These are phyloP conservation scores for Aplocera efformata DNA, from an alignment of 2,888 invertebrate genomes.

Conservation along the genomic window DNA sequence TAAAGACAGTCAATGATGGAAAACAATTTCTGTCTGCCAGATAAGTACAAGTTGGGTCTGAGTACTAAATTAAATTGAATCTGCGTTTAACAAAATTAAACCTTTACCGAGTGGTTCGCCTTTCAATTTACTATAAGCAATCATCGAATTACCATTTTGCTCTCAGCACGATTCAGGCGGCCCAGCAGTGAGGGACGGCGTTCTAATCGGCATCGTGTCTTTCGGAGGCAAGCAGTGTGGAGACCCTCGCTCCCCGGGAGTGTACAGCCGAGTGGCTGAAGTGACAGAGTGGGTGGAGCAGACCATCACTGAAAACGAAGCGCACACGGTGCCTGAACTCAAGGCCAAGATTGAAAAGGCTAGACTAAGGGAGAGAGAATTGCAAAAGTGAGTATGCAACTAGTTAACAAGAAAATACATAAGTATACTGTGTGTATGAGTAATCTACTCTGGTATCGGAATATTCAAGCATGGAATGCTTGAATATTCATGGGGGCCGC, in stretches of 20 bases:
- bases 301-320: conserved; percentile 57
- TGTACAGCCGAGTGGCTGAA: conserved; percentile 63
- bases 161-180: conserved; percentile 70
- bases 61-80: too few species aligned
- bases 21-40: too few species aligned
- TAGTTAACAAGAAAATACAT: too few species aligned
- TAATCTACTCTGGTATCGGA: too few species aligned
- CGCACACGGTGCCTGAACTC: conserved; percentile 47
- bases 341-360: conserved; percentile 59
- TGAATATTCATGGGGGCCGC: too few species aligned
- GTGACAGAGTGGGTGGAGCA: conserved; percentile 62
- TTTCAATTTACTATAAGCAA: too few species aligned
- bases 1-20: too few species aligned
- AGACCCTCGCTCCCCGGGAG: conserved; percentile 68
- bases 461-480: too few species aligned
- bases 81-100: too few species aligned
- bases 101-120: too few species aligned
- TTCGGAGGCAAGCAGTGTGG: conserved; percentile 73
- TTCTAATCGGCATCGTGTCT: conserved; percentile 64
- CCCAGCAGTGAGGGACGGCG: conserved; percentile 67
- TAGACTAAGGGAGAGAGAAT: conserved; percentile 51
- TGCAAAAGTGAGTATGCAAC: conserved; percentile 58
- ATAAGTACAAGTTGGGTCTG: too few species aligned
- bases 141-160: background rate
- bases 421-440: too few species aligned